Base-by-base conservation (phyloP, 1,140 invertebrate species). In the Brachionus plicatilis region DNA sequence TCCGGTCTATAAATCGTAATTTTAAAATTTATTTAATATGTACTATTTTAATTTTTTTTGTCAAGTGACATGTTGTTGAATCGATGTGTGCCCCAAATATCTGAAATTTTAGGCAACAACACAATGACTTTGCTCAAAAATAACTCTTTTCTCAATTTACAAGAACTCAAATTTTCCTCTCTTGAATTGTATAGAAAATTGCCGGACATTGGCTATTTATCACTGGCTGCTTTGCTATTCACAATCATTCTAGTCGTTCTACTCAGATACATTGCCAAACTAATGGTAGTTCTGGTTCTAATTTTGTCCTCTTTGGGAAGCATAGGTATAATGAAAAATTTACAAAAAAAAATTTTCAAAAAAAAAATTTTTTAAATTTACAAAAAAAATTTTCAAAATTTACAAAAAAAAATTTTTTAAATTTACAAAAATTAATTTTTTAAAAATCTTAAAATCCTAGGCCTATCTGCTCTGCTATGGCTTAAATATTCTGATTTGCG, bases 271-370 rank as follows among this genome's bases (percentile, higher is more conserved):
- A 87, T 96, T 85, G 94, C 95, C 1, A 92, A 92, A 80, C 87
- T 95, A 37, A 93, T 96, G 0, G 94, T 95, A 12, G 95, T 94
- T 93, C 92, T 96, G 76, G 94, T 96, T 85, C 93, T 96, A 91
- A 91, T 94, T 78, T 88, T 94, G 66, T 93, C 95, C 8, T 92
- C 92, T 72, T 88, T 95, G 65, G 92, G 93, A 45, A 93, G 93
- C 87, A 90, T 95, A 84, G 93, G 88, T 85, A 91, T 91, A 37
- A 37, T 3, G 17, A 33, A 41, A 68, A 68, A 37, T 68, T 68
- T 68, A 8, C 27, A 8, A 83, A 12, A 79, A 47, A 47, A 80
- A 24, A 53, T 78, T 12, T 33, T 24, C 11, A 27, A 14, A 68
- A 27, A 33, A 12, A 12, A 1, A n/a, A n/a, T n/a, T n/a, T 33